These are phyloP conservation scores for Trisateles emortualis DNA, from an alignment of 2,888 invertebrate species.

Conservation along the genomic window DNA sequence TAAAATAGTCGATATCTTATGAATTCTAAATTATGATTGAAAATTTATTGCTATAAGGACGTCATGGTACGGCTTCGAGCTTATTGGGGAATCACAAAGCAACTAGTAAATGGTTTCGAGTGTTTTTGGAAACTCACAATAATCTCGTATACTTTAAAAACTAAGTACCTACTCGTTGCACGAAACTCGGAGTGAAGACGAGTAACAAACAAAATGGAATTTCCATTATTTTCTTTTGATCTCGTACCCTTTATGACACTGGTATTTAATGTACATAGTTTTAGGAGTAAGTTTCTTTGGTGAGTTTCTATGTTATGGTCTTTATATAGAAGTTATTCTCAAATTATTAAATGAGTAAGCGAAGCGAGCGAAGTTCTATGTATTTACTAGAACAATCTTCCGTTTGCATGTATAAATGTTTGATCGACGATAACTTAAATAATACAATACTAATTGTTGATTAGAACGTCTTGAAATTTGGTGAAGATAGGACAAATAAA, in stretches of 20 bases:
- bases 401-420: too few species aligned
- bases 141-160: conserved; percentile 21
- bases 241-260: conserved; percentile 44
- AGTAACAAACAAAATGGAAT: conserved; percentile 42
- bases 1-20: too few species aligned
- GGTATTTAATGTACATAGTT: conserved; percentile 51
- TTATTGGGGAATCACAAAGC: too few species aligned
- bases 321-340: conserved; percentile 14
- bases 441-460: too few species aligned
- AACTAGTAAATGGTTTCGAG: too few species aligned
- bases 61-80: background rate
- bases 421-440: too few species aligned
- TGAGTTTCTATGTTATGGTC: conserved; percentile 28
- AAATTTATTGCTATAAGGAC: too few species aligned
- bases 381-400: too few species aligned
- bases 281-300: conserved; percentile 36
- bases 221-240: conserved; percentile 51
- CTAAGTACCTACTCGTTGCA: conserved; percentile 23
- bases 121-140: conserved; percentile 4
- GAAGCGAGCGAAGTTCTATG: too few species aligned
- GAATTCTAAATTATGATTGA: background rate
- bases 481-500: too few species aligned
- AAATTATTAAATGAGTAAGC: conserved; percentile 21
- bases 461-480: too few species aligned
- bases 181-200: conserved; percentile 18